Percentiles rank a stretch among this genome's conserved stretches.
phyloP scores from a whole-genome alignment of 2,797 vertebrate genomes.

The Xenops minutus region DNA sequence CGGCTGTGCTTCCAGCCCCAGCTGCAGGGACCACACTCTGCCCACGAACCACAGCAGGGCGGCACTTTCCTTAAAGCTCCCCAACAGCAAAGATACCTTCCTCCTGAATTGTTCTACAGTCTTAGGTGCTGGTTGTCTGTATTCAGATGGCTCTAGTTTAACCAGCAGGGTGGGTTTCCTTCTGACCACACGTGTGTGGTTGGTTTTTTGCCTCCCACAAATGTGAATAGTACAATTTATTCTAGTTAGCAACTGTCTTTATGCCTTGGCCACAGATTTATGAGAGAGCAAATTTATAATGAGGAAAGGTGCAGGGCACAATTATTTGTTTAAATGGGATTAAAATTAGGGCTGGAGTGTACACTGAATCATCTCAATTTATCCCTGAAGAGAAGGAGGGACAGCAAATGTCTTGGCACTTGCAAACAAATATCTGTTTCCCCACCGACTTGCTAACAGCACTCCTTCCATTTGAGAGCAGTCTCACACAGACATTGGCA shows the following conservation, averaged over 20 bases:
- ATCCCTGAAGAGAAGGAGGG: conserved; percentile 15
- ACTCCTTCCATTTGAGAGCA: neutral
- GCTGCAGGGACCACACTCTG: neutral
- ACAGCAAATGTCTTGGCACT: neutral
- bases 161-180: neutral
- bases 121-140: neutral
- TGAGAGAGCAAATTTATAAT: neutral
- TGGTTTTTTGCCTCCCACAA: neutral
- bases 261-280: neutral
- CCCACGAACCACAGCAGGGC: accelerated
- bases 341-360: neutral
- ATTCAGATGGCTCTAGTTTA: neutral
- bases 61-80: neutral
- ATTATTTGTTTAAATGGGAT: conserved; percentile 41
- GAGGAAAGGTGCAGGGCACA: conserved; percentile 1
- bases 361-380: conserved; percentile 17
- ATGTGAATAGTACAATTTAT: neutral
- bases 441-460: neutral
- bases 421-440: neutral
- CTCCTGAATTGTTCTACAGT: neutral
- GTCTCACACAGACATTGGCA: neutral
- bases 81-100: neutral
- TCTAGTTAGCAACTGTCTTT: neutral
- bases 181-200: neutral
- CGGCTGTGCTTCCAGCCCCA: accelerated